Conservation (phyloP, 37 sponge, comb jelly and placozoan species). For the Diacarnus erythraeanus region DNA sequence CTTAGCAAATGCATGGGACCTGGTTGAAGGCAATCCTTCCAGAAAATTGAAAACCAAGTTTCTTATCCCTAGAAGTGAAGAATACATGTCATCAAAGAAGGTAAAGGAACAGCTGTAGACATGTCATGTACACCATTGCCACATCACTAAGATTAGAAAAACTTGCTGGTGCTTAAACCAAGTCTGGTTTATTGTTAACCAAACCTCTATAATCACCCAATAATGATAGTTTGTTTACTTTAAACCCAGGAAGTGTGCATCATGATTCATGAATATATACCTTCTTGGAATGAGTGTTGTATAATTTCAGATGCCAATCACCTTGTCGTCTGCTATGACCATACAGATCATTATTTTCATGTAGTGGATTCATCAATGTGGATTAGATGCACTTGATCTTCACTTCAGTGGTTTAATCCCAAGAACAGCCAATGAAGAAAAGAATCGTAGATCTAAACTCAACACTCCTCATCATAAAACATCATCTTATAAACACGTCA, state of each 20-base stretch:
- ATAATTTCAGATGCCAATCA: too few relatives aligned
- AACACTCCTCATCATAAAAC: background rate
- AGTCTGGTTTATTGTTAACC: too few relatives aligned
- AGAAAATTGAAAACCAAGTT: background rate
- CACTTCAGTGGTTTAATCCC: background rate
- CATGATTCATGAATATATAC: too few relatives aligned
- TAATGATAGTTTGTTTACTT: too few relatives aligned
- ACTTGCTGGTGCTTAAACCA: too few relatives aligned
- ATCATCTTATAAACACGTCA: conserved; percentile 15
- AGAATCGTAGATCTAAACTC: background rate
- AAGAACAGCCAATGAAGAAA: too few relatives aligned
- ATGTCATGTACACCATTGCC: too few relatives aligned
- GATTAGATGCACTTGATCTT: conserved; percentile 26
- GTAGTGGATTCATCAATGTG: conserved; percentile 42
- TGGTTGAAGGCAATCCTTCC: background rate
- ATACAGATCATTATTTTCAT: background rate
- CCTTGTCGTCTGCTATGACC: background rate
- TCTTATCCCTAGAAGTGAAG: conserved; percentile 33
- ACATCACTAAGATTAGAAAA: too few relatives aligned
- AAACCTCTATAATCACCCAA: too few relatives aligned
- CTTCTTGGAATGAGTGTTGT: conserved; percentile 4
- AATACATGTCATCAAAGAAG: conserved; percentile 27
- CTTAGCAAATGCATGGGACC: conserved; percentile 15
- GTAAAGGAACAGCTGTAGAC: too few relatives aligned
- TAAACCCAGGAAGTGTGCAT: too few relatives aligned